These are phyloP conservation scores for Xiphophorus birchmanni DNA, from an alignment of 2,797 vertebrate species.

Conservation along the genomic window DNA sequence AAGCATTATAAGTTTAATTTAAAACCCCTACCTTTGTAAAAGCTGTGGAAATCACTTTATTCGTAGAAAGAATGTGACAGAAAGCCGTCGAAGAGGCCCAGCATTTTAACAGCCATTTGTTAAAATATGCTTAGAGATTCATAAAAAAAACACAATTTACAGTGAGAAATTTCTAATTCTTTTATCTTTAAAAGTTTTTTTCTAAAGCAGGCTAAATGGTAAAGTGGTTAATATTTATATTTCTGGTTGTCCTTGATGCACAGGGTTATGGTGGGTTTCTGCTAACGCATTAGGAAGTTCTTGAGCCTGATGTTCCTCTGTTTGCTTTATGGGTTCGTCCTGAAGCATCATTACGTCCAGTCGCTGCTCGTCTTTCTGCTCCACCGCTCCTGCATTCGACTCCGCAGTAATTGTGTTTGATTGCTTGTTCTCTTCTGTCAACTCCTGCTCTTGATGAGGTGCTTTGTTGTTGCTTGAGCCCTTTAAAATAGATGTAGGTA, in stretches of 20 bases:
- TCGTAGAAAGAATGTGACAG: slow-evolving; percentile 8
- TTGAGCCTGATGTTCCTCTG: slow-evolving; percentile 38
- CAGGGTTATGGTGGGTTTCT: slow-evolving; percentile 40
- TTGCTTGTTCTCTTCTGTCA: slow-evolving; percentile 26
- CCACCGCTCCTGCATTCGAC: slow-evolving; percentile 10
- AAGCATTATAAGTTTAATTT: slow-evolving; percentile 24
- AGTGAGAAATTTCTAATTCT: slow-evolving; percentile 4
- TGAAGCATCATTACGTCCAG: slow-evolving; percentile 22
- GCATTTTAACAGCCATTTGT: slow-evolving; percentile 3
- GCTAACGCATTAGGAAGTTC: slow-evolving; percentile 43
- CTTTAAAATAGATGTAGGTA: slow-evolving; percentile 13
- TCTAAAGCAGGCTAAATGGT: slow-evolving; percentile 1
- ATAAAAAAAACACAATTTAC: slow-evolving; percentile 7
- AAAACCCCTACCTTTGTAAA: background rate
- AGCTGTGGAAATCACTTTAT: slow-evolving; percentile 9
- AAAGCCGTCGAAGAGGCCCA: slow-evolving; percentile 10
- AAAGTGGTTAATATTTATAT: slow-evolving; percentile 55
- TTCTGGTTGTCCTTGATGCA: slow-evolving; percentile 74
- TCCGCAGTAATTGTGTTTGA: slow-evolving; percentile 9
- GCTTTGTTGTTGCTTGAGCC: slow-evolving; percentile 34
- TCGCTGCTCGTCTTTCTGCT: slow-evolving; percentile 36
- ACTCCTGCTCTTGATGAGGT: slow-evolving; percentile 44
- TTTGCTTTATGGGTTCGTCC: slow-evolving; percentile 21
- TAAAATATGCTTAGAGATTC: slow-evolving; percentile 9
- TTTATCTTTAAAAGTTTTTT: slow-evolving; percentile 1